phyloP scores from a whole-genome alignment of 1,140 invertebrate genomes.

The Chrysomallon squamiferum region DNA sequence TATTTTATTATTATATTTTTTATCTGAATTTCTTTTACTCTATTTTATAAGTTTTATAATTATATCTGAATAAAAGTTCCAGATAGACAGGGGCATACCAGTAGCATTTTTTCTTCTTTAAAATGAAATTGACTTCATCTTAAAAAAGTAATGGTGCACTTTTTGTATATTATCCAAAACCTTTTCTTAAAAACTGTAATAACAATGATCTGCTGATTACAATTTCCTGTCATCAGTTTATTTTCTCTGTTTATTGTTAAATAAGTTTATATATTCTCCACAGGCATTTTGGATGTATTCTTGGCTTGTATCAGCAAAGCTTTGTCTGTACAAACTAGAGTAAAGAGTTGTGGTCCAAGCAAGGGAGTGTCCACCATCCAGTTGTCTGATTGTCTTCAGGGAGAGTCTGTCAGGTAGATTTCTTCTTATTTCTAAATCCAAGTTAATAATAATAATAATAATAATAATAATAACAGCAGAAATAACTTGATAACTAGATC shows the following conservation, averaged over 20 bases:
- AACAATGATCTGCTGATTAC: too few species aligned
- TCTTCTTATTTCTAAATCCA: neutral
- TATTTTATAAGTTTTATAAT: neutral
- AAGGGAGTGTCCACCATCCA: constrained; percentile 73
- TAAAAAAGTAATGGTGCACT: too few species aligned
- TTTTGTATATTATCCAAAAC: too few species aligned
- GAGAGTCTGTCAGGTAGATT: neutral
- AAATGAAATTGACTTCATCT: too few species aligned
- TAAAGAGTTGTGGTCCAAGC: constrained; percentile 73
- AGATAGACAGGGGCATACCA: too few species aligned
- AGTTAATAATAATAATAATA: neutral
- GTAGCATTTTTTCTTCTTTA: too few species aligned
- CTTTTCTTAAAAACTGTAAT: too few species aligned
- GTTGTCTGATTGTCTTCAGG: constrained; percentile 64
- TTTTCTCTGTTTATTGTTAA: too few species aligned
- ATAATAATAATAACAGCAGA: neutral
- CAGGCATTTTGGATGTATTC: constrained; percentile 82
- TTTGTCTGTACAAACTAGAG: constrained; percentile 85
- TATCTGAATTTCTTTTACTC: neutral
- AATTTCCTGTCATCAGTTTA: too few species aligned
- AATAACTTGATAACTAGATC: neutral
- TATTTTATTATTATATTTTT: neutral
- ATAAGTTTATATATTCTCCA: too few species aligned
- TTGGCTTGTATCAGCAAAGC: constrained; percentile 86
- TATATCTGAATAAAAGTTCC: too few species aligned